Evolutionary conservation across 2,888 invertebrate species (phyloP).

Genomic region (Lasioglossum figueresi): DNA sequence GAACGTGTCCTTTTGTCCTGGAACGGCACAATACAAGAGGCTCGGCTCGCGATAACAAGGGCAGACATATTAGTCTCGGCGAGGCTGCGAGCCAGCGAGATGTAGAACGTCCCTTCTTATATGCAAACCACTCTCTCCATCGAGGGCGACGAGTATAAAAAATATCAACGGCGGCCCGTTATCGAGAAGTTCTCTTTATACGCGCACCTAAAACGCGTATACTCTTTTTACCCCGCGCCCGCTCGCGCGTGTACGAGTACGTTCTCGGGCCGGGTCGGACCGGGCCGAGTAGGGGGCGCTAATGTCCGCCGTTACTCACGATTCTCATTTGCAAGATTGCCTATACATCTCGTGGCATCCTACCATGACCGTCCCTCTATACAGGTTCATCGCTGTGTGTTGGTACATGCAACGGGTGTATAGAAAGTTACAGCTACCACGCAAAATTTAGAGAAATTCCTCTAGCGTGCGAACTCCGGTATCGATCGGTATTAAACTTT

Average conservation of each 20-base stretch:
- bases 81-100: slow-evolving; percentile 38
- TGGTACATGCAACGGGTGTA: slow-evolving; percentile 68
- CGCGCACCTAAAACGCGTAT: slow-evolving; percentile 65
- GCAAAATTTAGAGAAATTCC: slow-evolving; percentile 33
- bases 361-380: slow-evolving; percentile 71
- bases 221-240: slow-evolving; percentile 57
- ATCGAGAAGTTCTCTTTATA: slow-evolving; percentile 73
- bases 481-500: background rate
- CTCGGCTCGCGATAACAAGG: slow-evolving; percentile 40
- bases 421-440: slow-evolving; percentile 47
- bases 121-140: slow-evolving; percentile 59
- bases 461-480: background rate
- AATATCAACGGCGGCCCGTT: slow-evolving; percentile 74
- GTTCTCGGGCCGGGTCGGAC: slow-evolving; percentile 9
- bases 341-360: slow-evolving; percentile 79
- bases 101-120: slow-evolving; percentile 56
- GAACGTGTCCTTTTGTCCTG: slow-evolving; percentile 38
- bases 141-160: slow-evolving; percentile 61
- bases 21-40: slow-evolving; percentile 43
- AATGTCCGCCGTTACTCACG: slow-evolving; percentile 82
- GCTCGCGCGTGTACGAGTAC: slow-evolving; percentile 37
- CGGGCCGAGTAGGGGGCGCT: slow-evolving; percentile 71
- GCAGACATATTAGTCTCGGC: slow-evolving; percentile 49
- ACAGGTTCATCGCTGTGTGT: slow-evolving; percentile 59
- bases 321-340: slow-evolving; percentile 83